phyloP scores from a whole-genome alignment of 2,797 vertebrate species.

The Chaetodon trifasciatus region DNA sequence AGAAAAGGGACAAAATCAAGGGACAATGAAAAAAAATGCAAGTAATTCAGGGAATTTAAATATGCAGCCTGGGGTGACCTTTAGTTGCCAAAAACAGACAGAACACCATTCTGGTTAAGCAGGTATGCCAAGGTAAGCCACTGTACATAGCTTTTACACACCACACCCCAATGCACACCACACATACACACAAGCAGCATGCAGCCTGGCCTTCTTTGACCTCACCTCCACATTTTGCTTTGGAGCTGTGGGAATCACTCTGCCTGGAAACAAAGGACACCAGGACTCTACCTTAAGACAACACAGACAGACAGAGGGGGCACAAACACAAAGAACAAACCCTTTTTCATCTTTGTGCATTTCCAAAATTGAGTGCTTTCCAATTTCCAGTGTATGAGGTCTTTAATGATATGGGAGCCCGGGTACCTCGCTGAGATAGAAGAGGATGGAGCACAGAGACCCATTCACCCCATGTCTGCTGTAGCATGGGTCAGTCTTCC shows the following conservation, averaged over 20 bases:
- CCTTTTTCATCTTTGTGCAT: not conserved
- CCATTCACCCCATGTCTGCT: conserved; percentile 84
- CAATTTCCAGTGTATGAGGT: not conserved
- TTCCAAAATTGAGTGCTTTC: not conserved
- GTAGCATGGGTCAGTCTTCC: conserved; percentile 87
- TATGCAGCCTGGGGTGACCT: too few species aligned
- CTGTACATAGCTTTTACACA: not conserved
- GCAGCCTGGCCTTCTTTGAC: not conserved
- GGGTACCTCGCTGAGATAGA: conserved; percentile 88
- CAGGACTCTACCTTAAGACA: conserved; percentile 51
- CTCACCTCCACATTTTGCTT: conserved; percentile 4
- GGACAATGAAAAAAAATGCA: too few species aligned
- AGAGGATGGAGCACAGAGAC: conserved; percentile 89
- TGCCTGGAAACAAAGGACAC: conserved; percentile 43
- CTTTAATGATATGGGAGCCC: not conserved
- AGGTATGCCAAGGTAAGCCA: not conserved
- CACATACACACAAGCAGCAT: not conserved
- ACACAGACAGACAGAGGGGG: not conserved
- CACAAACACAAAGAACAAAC: not conserved
- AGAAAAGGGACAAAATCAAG: too few species aligned
- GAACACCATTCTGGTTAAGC: not conserved
- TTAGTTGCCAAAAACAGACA: not conserved
- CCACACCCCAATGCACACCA: not conserved
- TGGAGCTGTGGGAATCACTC: not conserved
- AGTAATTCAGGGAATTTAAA: too few species aligned